Base-by-base conservation (phyloP, 2,113 vertebrate species). In the Eubucco bourcierii region DNA sequence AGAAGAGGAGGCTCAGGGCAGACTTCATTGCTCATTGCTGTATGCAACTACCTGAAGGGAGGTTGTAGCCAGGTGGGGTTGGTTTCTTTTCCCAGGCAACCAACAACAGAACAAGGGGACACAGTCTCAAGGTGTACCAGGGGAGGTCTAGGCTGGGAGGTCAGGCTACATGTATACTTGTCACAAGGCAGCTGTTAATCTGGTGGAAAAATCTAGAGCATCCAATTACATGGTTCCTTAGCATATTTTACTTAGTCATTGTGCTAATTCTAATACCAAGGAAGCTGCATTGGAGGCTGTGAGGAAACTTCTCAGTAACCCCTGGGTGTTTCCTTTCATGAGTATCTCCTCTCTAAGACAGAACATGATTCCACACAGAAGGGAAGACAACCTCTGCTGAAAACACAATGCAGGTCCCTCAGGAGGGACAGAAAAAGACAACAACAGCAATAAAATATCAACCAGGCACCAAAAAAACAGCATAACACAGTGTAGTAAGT, bases 161-260 rank as follows among this genome's bases (percentile, higher is more conserved):
- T n/a, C n/a, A n/a, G n/a, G n/a, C n/a, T n/a, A 28, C 12, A 25
- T 34, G 41, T 28, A 27, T 71, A 52, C 34, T 82, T 87, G 46
- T 63, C 76, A 46, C 29, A 77, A 5, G 18, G 15, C 41, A 72
- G 44, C 27, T 76, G 79, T 75, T 95, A 96, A 96, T 96, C 91
- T 89, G 27, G 56, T 94, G 94, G 91, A 96, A 94, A 93, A 80
- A 96, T 95, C 95, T 95, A 85, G 81, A 68, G 82, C 72, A 68
- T 87, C 85, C 67, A 50, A n/a, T 95, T 93, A 85, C 87, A 89
- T 33, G 60, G 19, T 67, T 89, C 77, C 58, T 92, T 95, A 89
- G 72, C 84, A 89, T 94, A 83, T 88, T 96, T 94, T 88, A 89
- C 80, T 80, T 47, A 80, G n/a, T 27, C 72, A 72, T 58, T 83